Conservation (phyloP, 2,113 vertebrate genomes). For the Xerus inauris region DNA sequence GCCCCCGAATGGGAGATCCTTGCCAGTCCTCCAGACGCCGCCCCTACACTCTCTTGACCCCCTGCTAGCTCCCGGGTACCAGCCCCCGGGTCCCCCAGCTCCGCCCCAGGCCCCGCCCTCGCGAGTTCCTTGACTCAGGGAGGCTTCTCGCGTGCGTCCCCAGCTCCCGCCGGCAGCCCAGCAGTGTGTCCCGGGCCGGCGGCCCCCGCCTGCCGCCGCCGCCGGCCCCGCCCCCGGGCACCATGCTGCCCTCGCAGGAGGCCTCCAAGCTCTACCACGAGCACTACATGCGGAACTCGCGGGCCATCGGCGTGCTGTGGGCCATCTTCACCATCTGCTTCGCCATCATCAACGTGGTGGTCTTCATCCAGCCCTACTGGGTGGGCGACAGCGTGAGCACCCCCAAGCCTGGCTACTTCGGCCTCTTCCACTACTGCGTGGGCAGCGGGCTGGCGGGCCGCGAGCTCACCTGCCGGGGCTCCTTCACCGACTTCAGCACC, state of each 20-base stretch:
- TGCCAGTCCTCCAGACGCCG: background rate
- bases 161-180: conserved; percentile 62
- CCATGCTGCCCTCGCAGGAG: conserved; percentile 97
- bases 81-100: background rate
- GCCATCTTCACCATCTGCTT: conserved; percentile 99
- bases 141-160: conserved; percentile 66
- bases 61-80: background rate
- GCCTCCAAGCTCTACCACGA: conserved; percentile 98
- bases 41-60: background rate
- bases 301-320: conserved; percentile 96
- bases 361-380: conserved; percentile 99
- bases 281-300: conserved; percentile 95
- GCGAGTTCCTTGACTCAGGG: conserved; percentile 51
- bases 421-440: conserved; percentile 97
- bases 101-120: conserved; percentile 35
- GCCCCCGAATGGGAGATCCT: background rate
- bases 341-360: conserved; percentile 98
- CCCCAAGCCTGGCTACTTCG: conserved; percentile 96
- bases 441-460: conserved; percentile 93
- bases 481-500: conserved; percentile 96
- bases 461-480: conserved; percentile 95
- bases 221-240: conserved; percentile 79
- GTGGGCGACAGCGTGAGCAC: conserved; percentile 98
- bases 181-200: conserved; percentile 61
- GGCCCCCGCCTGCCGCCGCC: conserved; percentile 50